Base-by-base conservation (phyloP, 1,140 invertebrate genomes). In the Hestina assimilis region DNA sequence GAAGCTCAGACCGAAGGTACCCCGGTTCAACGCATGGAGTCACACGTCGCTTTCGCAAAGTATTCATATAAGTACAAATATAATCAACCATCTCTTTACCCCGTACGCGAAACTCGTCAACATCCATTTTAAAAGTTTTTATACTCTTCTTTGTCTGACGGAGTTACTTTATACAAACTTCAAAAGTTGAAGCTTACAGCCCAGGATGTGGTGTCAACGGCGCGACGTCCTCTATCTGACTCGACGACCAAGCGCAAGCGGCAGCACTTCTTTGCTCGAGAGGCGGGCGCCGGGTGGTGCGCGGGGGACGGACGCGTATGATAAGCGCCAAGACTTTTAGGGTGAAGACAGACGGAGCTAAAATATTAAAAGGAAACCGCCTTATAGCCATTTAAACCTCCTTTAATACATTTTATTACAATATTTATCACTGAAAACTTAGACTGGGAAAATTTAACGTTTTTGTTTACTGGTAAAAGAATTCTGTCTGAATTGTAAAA, bases 71-170 rank as follows among this genome's bases (percentile, higher is more conserved):
- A 53, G 97, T 93, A 80, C 96, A 97, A 56, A 99, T 99, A 82
- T 98, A 99, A 75, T 99, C 98, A 14, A 99, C 95, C 96, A 99
- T 98, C 86, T 99, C 96, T 82, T 96, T 96, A 8, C 98, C 98
- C 33, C 94, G 91, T 62, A 92, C 89, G 21, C 97, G 92, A 89
- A 99, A 99, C 83, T 98, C 96, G 40, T 93, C 90, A 31, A 94
- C 92, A 80, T 98, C 94, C 97, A 99, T 98, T 50, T 46, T 64
- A 12, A 28, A 15, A 26, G 26, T 26, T 63, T n/a, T 57, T 54
- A 51, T 23, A 51, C 11, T 24, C 35, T 6, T 33, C 2, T 19
- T 33, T 47, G 19, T 58, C 50, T 40, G 11, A 8, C 20, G 26
- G 15, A 54, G 21, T 20, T 8, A 38, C 28, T 28, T 38, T 48